Evolutionary conservation across 2,797 vertebrate genomes (phyloP).

Genomic region (Acanthiza pusilla): DNA sequence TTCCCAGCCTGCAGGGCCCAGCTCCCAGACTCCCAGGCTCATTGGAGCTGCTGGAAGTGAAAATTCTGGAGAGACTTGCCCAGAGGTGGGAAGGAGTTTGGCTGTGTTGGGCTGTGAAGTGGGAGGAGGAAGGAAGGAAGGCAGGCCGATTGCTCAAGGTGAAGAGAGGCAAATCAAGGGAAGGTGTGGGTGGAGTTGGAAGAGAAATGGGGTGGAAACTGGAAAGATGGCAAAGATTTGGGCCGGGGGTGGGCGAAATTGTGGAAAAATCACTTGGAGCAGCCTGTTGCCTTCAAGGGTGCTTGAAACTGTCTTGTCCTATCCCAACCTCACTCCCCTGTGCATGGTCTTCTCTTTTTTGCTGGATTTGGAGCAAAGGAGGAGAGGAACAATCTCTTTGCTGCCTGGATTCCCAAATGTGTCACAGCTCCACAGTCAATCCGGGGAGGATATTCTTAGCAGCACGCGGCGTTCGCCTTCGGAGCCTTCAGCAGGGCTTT

Average conservation of each 20-base stretch:
- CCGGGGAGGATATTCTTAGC: not conserved
- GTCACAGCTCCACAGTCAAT: not conserved
- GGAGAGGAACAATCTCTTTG: not conserved
- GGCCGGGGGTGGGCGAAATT: not conserved
- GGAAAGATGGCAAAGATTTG: not conserved
- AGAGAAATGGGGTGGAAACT: not conserved
- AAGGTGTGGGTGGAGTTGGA: not conserved
- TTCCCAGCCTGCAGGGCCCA: not conserved
- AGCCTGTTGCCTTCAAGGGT: not conserved
- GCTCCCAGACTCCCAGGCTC: not conserved
- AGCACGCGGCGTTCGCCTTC: not conserved
- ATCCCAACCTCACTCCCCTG: not conserved
- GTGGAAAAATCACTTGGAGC: not conserved
- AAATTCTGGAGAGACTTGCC: not conserved
- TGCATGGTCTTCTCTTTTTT: rapidly evolving
- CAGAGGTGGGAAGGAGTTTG: not conserved
- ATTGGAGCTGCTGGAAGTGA: not conserved
- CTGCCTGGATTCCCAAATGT: not conserved
- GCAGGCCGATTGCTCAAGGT: not conserved
- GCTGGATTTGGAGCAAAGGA: not conserved
- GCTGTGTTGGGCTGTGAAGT: not conserved
- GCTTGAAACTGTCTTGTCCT: not conserved
- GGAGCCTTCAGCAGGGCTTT: not conserved
- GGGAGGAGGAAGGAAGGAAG: not conserved
- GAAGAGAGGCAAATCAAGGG: not conserved